Conservation (phyloP, 2,888 invertebrate genomes). For the Polymixis lichenea region DNA sequence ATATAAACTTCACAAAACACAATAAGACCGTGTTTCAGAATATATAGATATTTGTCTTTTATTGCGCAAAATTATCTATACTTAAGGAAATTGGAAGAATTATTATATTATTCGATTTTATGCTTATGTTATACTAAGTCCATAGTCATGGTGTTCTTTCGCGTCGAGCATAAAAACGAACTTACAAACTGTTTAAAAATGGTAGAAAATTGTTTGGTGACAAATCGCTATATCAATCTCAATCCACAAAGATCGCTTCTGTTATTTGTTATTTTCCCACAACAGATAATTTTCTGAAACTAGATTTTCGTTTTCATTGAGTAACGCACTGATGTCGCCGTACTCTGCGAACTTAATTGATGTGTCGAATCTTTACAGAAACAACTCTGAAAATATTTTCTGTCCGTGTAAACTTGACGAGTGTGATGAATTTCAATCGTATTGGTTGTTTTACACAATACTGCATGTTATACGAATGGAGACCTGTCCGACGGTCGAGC, state of each 20-base stretch:
- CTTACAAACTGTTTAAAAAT: constrained; percentile 70
- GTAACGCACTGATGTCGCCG: constrained; percentile 14
- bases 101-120: constrained; percentile 76
- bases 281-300: constrained; percentile 23
- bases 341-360: constrained; percentile 38
- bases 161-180: constrained; percentile 78
- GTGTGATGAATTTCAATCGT: constrained; percentile 45
- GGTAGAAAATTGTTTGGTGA: constrained; percentile 75
- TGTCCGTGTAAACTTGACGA: constrained; percentile 57
- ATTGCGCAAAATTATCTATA: constrained; percentile 65
- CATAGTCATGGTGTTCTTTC: constrained; percentile 77
- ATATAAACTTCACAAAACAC: constrained; percentile 59
- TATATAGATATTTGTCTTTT: constrained; percentile 67
- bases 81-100: constrained; percentile 70
- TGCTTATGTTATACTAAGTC: constrained; percentile 72
- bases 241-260: constrained; percentile 41
- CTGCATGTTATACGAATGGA: constrained; percentile 32
- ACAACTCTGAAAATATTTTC: constrained; percentile 57
- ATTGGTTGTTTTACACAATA: constrained; percentile 40
- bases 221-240: constrained; percentile 67
- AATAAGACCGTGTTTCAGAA: constrained; percentile 46
- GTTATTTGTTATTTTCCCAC: constrained; percentile 16
- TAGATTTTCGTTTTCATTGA: constrained; percentile 15
- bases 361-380: constrained; percentile 59
- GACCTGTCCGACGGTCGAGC: constrained; percentile 23